These are phyloP conservation scores for Chrysemys picta DNA, from an alignment of 2,113 vertebrate species.

Conservation along the genomic window DNA sequence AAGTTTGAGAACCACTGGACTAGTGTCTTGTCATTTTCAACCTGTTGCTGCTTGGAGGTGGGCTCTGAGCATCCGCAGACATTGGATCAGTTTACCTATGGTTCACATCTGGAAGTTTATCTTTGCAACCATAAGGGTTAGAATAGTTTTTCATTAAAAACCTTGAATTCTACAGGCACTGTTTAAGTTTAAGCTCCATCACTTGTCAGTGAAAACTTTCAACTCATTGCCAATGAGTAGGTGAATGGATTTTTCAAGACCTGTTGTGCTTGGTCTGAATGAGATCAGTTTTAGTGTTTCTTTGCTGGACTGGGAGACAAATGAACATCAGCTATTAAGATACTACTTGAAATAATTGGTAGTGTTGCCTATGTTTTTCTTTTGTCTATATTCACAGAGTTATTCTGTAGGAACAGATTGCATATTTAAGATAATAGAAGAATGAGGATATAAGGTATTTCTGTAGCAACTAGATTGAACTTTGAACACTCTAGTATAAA, in stretches of 20 bases:
- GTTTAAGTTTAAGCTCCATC: neutral
- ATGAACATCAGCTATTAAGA: neutral
- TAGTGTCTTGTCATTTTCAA: neutral
- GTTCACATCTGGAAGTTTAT: neutral
- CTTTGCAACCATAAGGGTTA: neutral
- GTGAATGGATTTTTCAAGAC: neutral
- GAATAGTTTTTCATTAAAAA: neutral
- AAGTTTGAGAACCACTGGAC: too few relatives aligned
- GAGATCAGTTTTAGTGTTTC: neutral
- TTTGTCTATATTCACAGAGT: neutral
- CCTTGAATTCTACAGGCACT: neutral
- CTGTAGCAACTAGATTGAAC: neutral
- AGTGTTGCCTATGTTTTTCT: neutral
- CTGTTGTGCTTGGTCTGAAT: neutral
- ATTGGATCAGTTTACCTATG: accelerated
- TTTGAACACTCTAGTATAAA: neutral
- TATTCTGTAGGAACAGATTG: neutral
- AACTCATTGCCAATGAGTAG: neutral
- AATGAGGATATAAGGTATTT: neutral
- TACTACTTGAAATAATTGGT: neutral
- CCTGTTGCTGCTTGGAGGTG: neutral
- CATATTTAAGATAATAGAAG: neutral
- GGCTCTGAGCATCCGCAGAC: neutral
- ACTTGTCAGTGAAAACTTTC: neutral
- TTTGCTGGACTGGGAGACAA: neutral